Evolutionary conservation across 2,797 vertebrate species (phyloP).

Genomic region (Merluccius polli): DNA sequence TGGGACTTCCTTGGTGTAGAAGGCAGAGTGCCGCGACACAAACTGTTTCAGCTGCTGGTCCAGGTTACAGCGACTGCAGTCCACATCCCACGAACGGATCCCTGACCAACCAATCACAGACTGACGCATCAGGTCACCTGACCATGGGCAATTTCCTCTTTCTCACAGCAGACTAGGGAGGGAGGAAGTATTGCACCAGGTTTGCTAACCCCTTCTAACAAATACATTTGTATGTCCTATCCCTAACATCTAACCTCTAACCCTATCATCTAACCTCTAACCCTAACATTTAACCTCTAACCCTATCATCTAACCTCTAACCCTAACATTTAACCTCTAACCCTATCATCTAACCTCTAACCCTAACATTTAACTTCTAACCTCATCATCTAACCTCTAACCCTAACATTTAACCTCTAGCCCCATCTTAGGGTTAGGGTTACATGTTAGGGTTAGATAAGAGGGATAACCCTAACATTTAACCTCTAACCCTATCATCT

Average conservation of each 20-base stretch:
- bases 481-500: neutral
- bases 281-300: neutral
- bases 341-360: neutral
- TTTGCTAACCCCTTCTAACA: neutral
- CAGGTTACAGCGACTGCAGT: constrained; percentile 75
- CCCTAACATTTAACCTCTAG: neutral
- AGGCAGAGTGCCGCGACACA: constrained; percentile 89
- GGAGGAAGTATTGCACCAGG: neutral
- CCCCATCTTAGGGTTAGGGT: no score
- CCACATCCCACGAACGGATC: constrained; percentile 82
- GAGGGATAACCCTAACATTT: neutral
- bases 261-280: neutral
- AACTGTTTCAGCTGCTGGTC: constrained; percentile 92
- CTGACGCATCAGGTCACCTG: neutral
- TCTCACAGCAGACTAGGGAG: neutral
- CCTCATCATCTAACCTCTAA: neutral
- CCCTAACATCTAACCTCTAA: neutral
- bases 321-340: neutral
- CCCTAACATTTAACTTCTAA: no score
- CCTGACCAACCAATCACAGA: constrained; percentile 57
- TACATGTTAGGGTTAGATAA: no score
- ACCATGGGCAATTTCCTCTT: neutral
- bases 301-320: neutral
- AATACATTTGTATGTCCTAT: neutral
- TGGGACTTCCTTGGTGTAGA: constrained; percentile 82